Evolutionary conservation across 2,113 vertebrate species (phyloP).

Genomic region (Cisticola juncidis): DNA sequence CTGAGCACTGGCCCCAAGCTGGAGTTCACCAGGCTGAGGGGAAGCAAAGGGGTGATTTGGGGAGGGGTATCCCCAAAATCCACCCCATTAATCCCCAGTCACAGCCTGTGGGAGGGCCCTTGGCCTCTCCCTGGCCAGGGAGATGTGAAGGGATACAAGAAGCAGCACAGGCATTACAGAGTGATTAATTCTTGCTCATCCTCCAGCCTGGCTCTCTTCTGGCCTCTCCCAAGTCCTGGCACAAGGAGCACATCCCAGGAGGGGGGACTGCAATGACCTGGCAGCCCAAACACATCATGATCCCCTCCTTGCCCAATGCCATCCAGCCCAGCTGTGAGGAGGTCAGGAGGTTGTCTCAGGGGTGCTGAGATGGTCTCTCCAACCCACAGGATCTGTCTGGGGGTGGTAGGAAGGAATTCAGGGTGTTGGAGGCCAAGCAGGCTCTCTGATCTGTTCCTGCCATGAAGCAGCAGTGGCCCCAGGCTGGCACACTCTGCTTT

Average conservation of each 20-base stretch:
- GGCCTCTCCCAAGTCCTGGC: neutral
- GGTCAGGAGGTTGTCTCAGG: neutral
- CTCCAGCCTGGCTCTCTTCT: neutral
- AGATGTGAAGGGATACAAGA: neutral
- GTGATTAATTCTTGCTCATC: neutral
- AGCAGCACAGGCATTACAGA: neutral
- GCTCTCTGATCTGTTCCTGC: neutral
- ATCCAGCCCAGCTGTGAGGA: neutral
- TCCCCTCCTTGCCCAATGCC: neutral
- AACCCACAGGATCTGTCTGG: neutral
- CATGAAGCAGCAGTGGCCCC: neutral
- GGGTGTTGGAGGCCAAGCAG: neutral
- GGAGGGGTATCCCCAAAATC: neutral
- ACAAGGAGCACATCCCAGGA: neutral
- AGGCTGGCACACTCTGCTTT: fast-evolving
- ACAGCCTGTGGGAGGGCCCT: neutral
- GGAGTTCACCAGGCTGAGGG: neutral
- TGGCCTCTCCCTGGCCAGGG: neutral
- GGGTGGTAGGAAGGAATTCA: neutral
- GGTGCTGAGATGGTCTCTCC: neutral
- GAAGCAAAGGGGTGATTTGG: neutral
- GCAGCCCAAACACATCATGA: neutral
- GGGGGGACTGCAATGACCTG: neutral
- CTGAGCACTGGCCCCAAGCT: neutral
- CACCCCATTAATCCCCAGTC: neutral